Percentiles rank a stretch among this genome's conserved stretches.
Evolutionary conservation across 2,113 vertebrate genomes (phyloP).

Genomic region (Scytalopus superciliaris): DNA sequence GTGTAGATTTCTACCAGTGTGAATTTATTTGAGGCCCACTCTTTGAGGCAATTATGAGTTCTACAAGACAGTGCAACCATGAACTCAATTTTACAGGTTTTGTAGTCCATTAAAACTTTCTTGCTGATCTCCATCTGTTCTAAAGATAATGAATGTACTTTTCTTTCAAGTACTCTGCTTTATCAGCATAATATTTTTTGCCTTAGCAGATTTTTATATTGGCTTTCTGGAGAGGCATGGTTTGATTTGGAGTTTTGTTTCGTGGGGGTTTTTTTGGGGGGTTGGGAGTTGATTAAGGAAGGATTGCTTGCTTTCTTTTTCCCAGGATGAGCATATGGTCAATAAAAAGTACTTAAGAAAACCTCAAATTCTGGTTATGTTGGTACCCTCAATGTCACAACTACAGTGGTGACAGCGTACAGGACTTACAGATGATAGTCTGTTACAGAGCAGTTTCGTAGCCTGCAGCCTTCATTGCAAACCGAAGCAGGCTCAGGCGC

Average conservation of each 20-base stretch:
- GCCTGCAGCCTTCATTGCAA: background rate
- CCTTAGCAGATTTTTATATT: background rate
- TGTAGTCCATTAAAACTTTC: background rate
- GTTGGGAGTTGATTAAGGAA: background rate
- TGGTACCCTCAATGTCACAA: background rate
- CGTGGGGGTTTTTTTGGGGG: too few species aligned
- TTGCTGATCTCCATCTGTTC: background rate
- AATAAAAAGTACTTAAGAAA: background rate
- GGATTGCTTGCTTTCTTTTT: background rate
- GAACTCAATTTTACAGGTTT: background rate
- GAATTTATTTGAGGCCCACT: background rate
- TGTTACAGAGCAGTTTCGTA: background rate
- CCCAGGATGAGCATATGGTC: background rate
- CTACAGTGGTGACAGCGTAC: background rate
- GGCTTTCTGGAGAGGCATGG: background rate
- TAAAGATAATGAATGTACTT: background rate
- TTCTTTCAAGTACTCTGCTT: background rate
- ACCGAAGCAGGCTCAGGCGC: background rate
- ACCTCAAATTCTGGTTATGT: background rate
- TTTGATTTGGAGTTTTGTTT: too few species aligned
- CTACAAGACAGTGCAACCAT: background rate
- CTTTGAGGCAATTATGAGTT: background rate
- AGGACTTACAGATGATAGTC: background rate
- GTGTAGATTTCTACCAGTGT: background rate
- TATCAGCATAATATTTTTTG: background rate